Evolutionary conservation across 2,113 vertebrate species (phyloP).

Genomic region (human): GRCh38 chr21:14921001-14921500

Average conservation of each 20-base stretch:
- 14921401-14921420: neutral
- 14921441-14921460: neutral
- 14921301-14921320: neutral
- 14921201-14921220: neutral
- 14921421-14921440: neutral
- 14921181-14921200: fast-evolving
- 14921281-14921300: neutral
- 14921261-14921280: neutral
- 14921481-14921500: neutral
- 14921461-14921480: neutral
- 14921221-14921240: neutral
- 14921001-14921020: too few relatives aligned
- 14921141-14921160: fast-evolving
- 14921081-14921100: too few relatives aligned
- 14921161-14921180: too few relatives aligned
- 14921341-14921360: neutral
- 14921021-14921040: too few relatives aligned
- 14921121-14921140: too few relatives aligned
- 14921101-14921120: too few relatives aligned
- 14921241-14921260: neutral
- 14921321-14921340: neutral
- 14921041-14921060: too few relatives aligned
- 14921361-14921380: neutral
- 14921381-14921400: neutral
- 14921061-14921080: too few relatives aligned